These are phyloP conservation scores for Phocoena sinus DNA, from an alignment of 2,113 vertebrate species.

Conservation along the genomic window DNA sequence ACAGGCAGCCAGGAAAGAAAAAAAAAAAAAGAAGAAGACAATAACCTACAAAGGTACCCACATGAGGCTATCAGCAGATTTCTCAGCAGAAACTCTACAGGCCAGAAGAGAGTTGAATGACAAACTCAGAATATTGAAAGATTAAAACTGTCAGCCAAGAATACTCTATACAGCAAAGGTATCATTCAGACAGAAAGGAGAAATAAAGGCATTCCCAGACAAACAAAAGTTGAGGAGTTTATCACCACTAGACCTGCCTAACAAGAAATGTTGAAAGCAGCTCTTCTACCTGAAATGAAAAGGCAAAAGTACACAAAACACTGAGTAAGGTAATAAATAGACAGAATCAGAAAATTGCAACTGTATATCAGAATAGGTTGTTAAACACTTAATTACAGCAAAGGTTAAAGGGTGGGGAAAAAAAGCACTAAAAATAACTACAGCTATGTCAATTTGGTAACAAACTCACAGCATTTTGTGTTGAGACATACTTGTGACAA, in stretches of 20 bases:
- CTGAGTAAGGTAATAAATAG: not conserved
- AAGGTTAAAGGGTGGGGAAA: not conserved
- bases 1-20: not conserved
- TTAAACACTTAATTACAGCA: not conserved
- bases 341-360: not conserved
- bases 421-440: not conserved
- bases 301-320: not conserved
- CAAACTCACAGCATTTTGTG: not conserved
- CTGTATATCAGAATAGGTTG: not conserved
- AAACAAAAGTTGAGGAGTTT: not conserved
- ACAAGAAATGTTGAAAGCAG: not conserved
- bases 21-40: not conserved
- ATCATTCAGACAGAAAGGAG: not conserved
- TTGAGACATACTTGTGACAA: not conserved
- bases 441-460: not conserved
- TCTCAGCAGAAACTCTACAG: not conserved
- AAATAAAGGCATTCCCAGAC: not conserved
- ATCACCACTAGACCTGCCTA: not conserved
- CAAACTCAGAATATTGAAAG: not conserved
- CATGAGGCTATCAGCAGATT: not conserved
- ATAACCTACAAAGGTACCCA: not conserved
- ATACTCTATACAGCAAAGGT: not conserved
- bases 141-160: not conserved
- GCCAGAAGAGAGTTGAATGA: not conserved
- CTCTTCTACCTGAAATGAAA: not conserved